These are phyloP conservation scores for Lordiphosa stackelbergi DNA, from an alignment of 1,140 invertebrate genomes.

Conservation along the genomic window DNA sequence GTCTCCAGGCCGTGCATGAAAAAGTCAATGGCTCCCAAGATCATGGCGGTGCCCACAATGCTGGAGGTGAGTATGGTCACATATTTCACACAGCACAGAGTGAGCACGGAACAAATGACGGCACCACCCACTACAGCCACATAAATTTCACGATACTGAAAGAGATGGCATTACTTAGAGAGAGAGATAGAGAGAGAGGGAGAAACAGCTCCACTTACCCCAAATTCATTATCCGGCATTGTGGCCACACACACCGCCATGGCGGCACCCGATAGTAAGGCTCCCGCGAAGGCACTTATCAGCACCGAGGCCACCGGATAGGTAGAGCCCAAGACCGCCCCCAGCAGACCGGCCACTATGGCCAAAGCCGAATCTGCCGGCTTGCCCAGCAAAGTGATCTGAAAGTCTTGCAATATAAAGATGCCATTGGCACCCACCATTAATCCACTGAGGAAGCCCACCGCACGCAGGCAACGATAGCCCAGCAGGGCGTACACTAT, in stretches of 20 bases:
- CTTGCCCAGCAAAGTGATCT: conserved; percentile 70
- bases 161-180: neutral
- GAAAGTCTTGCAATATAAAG: conserved; percentile 68
- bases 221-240: conserved; percentile 76
- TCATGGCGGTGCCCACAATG: conserved; percentile 75
- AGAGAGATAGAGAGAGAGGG: too few species aligned
- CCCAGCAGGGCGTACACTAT: conserved; percentile 82
- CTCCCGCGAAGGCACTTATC: conserved; percentile 73
- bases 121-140: conserved; percentile 74
- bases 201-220: conserved; percentile 51
- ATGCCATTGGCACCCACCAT: conserved; percentile 85
- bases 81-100: conserved; percentile 74
- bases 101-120: conserved; percentile 73
- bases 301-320: conserved; percentile 73
- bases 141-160: conserved; percentile 69
- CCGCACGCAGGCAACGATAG: conserved; percentile 91
- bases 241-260: conserved; percentile 76
- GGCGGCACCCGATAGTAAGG: conserved; percentile 65
- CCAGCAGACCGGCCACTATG: conserved; percentile 69
- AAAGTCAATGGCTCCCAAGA: conserved; percentile 71
- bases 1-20: conserved; percentile 74
- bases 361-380: conserved; percentile 73
- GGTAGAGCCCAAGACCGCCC: conserved; percentile 72
- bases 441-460: conserved; percentile 93
- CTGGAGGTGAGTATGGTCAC: conserved; percentile 74